Evolutionary conservation across 2,797 vertebrate genomes (phyloP), one percentile per base, ranked within the genome.

Genomic region (Chelidonichthys spinosus): DNA sequence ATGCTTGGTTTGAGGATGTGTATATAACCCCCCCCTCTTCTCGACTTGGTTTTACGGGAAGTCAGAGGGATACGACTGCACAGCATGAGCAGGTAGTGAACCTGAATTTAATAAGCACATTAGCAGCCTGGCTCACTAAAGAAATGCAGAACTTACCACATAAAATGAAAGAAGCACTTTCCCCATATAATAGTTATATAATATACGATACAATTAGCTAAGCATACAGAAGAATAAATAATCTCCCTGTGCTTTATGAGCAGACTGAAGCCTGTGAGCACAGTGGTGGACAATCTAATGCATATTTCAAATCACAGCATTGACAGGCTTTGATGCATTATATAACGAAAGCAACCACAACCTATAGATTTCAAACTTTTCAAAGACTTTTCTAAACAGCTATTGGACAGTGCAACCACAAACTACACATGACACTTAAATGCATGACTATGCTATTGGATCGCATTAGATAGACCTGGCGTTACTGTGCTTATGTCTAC

Each of bases 251-350:
- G 42, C 15, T 67, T 50, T 52, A 55, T 10, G 60, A 59, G 53
- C 68, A 72, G 54, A 46, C 8, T 59, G n/a, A 18, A 18, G 43
- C n/a, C 32, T 63, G 25, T 49, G 65, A 55, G 39, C 58, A 59
- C 10, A 66, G 14, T 62, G 2, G 25, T 74, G 11, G 18, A 44
- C 13, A 72, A 11, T 49, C 11, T 68, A 37, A 71, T 62, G 55
- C 33, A 82, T 52, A 71, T 72, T 71, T 82, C 18, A 76, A 43
- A 71, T 55, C 50, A 71, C 14, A 69, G n/a, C 42, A 50, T 32
- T 39, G 58, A 74, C 49, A 77, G 47, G 15, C 36, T 70, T 42
- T 55, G 53, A 64, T 14, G 39, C 46, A 73, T 54, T 65, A 61
- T 17, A 63, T 15, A 63, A 69, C 18, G 46, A 15, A 42, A 40